Base-by-base conservation (phyloP, 2,113 vertebrate species). In the Petrocephalus zakoni region DNA sequence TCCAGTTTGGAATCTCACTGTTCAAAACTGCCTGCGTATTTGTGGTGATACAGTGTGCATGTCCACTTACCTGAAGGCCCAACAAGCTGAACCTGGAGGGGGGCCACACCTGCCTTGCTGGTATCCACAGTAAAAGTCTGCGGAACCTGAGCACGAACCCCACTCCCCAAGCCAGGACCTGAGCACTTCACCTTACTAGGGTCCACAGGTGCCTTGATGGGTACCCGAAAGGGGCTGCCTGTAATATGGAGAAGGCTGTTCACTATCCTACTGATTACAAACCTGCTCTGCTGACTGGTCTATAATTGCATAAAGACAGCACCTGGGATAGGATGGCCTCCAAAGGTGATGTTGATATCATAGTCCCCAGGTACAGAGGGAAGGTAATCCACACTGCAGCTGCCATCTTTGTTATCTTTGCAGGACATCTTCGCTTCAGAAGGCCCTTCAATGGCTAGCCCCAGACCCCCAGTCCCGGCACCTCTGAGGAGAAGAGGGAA, bases 351-450 rank as follows among this genome's bases (percentile, higher is more conserved):
- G 95, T 99, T 99, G 92, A 99, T 96, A 0, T 99, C 98, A 0
- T 99, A 99, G 93, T 97, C 96, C 1, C 98, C 98, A 0, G 97
- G 87, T 0, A 96, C 97, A 94, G 97, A 99, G 90, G 98, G 98
- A 75, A 98, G 94, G 37, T 99, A 99, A 89, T 99, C 98, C 92
- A 99, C 98, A 0, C 96, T 97, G 86, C 98, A 99, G 94, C 98
- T 99, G 2, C 98, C 98, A 0, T 99, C 98, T 90, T 99, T 99
- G 92, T 99, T 99, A 93, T 99, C 98, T 83, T 97, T 98, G 93
- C 98, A 99, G 55, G 97, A 97, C 96, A 99, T 99, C 93, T 99
- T 99, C n/a, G 98, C 96, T 91, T 99, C 98, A 0, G 97, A 99
- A 0, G 97, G 97, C 13, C 98, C 98, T 91, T 99, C 98, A 0